Percentiles rank a stretch among this genome's conserved stretches.
Evolutionary conservation across 2,797 vertebrate genomes (phyloP).

Genomic region (Kryptolebias ocellatus): DNA sequence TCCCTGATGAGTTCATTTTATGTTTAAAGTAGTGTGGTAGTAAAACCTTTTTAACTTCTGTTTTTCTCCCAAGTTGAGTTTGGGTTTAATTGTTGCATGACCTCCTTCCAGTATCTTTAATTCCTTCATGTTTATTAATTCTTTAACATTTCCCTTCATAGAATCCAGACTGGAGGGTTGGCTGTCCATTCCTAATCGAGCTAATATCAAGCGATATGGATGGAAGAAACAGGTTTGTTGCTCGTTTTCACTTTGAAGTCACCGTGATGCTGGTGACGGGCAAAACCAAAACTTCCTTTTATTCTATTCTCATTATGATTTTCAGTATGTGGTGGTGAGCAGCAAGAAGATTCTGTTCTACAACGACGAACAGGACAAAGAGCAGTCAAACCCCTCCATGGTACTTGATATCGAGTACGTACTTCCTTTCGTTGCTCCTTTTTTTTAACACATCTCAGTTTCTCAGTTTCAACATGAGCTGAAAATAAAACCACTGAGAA

Average conservation of each 20-base stretch:
- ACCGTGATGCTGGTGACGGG: too few species aligned
- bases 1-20: conserved; percentile 20
- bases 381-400: conserved; percentile 98
- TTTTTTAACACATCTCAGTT: not conserved
- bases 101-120: conserved; percentile 16
- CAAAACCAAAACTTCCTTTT: too few species aligned
- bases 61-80: conserved; percentile 56
- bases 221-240: conserved; percentile 96
- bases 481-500: too few species aligned
- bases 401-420: conserved; percentile 99
- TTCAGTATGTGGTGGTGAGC: conserved; percentile 98
- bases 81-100: conserved; percentile 74
- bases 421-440: not conserved
- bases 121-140: not conserved
- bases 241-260: conserved; percentile 16
- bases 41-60: conserved; percentile 36
- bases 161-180: conserved; percentile 98
- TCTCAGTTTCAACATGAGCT: not conserved
- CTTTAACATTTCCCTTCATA: conserved; percentile 58
- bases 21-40: conserved; percentile 31
- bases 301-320: conserved; percentile 82
- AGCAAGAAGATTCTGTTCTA: conserved; percentile 99
- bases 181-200: conserved; percentile 96
- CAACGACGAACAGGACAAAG: conserved; percentile 97
- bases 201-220: conserved; percentile 97